Conservation (phyloP, 1,140 invertebrate genomes). For the Orussus abietinus region DNA sequence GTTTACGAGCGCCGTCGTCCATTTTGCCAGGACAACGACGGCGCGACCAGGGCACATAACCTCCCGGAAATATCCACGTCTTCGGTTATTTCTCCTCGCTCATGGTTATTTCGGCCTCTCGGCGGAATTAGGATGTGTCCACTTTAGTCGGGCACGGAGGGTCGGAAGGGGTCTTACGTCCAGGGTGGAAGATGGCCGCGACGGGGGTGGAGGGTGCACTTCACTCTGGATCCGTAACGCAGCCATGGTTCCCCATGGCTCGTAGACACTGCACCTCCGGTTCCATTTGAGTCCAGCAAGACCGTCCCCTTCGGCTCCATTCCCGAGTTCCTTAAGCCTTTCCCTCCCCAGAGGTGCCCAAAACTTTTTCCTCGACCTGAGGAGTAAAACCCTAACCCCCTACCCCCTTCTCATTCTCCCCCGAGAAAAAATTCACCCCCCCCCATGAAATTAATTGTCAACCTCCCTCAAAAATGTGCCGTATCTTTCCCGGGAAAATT, state of each 20-base stretch:
- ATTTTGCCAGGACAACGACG: too few species aligned
- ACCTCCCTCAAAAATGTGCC: too few species aligned
- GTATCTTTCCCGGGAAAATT: too few species aligned
- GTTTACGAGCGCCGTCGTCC: too few species aligned
- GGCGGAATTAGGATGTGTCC: neutral
- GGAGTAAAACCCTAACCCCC: too few species aligned
- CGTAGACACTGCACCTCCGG: neutral
- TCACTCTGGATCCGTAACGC: neutral
- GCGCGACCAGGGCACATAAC: neutral
- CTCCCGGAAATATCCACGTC: neutral
- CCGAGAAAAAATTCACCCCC: too few species aligned
- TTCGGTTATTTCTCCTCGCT: neutral
- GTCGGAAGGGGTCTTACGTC: constrained; percentile 1
- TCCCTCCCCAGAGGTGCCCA: neutral
- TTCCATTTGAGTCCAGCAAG: neutral
- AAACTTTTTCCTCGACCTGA: too few species aligned
- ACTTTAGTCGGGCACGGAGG: neutral
- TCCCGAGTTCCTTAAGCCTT: neutral
- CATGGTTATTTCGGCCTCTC: neutral
- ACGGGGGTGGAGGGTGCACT: neutral
- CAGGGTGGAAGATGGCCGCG: too few species aligned
- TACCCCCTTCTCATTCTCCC: too few species aligned
- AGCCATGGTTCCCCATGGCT: neutral
- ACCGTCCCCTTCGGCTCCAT: neutral
- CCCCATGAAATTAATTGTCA: too few species aligned